Evolutionary conservation across 2,888 invertebrate genomes (phyloP).

Genomic region (Metellina segmentata): DNA sequence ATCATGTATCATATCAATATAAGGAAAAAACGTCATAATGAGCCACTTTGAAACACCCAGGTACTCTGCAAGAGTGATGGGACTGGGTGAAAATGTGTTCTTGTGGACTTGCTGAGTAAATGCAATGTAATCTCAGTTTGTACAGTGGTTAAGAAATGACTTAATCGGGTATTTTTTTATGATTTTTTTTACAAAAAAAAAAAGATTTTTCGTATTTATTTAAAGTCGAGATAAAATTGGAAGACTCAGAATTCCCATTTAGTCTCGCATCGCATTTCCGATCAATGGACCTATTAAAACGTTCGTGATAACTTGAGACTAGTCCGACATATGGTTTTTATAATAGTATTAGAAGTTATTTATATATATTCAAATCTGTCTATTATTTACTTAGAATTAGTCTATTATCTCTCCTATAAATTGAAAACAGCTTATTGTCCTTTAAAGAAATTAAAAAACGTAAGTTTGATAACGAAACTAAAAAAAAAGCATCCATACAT

Average conservation of each 20-base stretch:
- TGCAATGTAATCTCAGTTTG: not conserved
- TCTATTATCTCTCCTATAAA: too few species aligned
- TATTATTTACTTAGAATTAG: not conserved
- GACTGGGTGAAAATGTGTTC: not conserved
- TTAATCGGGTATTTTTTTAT: not conserved
- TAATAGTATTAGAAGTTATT: not conserved
- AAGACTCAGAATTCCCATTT: not conserved
- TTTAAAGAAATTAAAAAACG: too few species aligned
- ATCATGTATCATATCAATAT: constrained; percentile 51
- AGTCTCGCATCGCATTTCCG: not conserved
- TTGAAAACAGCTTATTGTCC: too few species aligned
- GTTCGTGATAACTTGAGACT: constrained; percentile 18
- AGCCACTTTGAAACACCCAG: constrained; percentile 23
- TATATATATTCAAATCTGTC: not conserved
- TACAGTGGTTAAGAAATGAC: not conserved
- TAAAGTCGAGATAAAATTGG: not conserved
- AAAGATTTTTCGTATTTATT: not conserved
- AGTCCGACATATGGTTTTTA: not conserved
- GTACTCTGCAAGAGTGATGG: constrained; percentile 4
- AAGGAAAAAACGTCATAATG: not conserved
- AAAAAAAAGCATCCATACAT: too few species aligned
- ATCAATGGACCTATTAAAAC: not conserved
- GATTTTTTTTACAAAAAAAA: not conserved
- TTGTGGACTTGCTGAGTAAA: not conserved
- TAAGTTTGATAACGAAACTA: too few species aligned